Percentiles rank a stretch among this genome's conserved stretches.
Conservation (phyloP, 1,140 invertebrate genomes). For the Piezodorus guildinii region DNA sequence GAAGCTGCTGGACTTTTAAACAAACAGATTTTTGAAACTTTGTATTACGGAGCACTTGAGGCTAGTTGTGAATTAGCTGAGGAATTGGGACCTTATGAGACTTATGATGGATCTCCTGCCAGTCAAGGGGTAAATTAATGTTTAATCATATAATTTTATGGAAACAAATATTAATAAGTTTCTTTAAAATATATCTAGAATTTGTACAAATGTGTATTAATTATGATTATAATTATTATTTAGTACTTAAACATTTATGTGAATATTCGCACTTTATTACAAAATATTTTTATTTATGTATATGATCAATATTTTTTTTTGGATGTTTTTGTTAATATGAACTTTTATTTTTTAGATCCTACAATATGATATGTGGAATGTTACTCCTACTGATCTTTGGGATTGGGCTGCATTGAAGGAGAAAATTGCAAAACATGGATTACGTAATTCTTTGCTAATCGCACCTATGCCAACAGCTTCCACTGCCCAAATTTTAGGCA, state of each 20-base stretch:
- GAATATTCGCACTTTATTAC: too few species aligned
- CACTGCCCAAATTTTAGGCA: slow-evolving; percentile 97
- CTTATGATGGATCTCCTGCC: slow-evolving; percentile 81
- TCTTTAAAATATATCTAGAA: too few species aligned
- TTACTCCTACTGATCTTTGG: slow-evolving; percentile 77
- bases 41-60: slow-evolving; percentile 95
- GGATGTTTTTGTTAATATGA: too few species aligned
- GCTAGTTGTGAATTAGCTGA: slow-evolving; percentile 92
- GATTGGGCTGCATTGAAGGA: slow-evolving; percentile 77
- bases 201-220: too few species aligned
- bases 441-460: slow-evolving; percentile 87
- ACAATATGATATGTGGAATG: slow-evolving; percentile 98
- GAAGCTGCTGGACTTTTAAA: slow-evolving; percentile 78
- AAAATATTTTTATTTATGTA: too few species aligned
- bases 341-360: slow-evolving; percentile 54
- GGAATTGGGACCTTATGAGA: slow-evolving; percentile 75
- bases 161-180: too few species aligned
- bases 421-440: slow-evolving; percentile 80
- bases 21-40: slow-evolving; percentile 94
- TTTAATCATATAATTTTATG: too few species aligned
- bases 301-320: too few species aligned
- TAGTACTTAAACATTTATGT: too few species aligned
- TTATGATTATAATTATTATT: too few species aligned
- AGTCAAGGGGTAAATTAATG: slow-evolving; percentile 78
- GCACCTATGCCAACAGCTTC: slow-evolving; percentile 99